Conservation (phyloP, 2,797 vertebrate species). For the Hafferia zeledoni region DNA sequence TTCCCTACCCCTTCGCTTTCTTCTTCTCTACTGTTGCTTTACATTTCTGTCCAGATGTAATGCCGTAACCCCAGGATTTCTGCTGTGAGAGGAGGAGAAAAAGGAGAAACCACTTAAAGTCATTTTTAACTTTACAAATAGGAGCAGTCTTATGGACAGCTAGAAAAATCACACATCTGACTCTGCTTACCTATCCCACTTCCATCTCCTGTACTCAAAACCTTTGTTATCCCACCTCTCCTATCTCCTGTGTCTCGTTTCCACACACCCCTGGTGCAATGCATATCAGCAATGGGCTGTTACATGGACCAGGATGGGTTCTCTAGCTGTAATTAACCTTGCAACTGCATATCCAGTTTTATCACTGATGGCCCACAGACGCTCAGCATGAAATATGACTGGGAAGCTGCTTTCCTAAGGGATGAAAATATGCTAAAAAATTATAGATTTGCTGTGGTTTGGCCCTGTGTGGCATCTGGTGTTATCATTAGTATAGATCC, state of each 20-base stretch:
- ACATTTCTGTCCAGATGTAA: background rate
- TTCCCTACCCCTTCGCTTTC: background rate
- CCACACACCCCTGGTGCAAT: background rate
- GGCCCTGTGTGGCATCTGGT: background rate
- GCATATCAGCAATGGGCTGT: background rate
- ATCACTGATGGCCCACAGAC: background rate
- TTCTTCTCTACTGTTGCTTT: background rate
- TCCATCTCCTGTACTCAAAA: background rate
- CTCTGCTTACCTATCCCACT: background rate
- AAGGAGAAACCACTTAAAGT: background rate
- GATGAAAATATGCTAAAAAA: background rate
- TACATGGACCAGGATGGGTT: background rate
- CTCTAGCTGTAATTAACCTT: background rate
- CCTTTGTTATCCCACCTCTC: background rate
- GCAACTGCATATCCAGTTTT: background rate
- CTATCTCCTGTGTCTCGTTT: background rate
- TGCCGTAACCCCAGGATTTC: background rate
- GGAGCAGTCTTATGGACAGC: background rate
- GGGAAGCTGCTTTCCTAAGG: conserved; percentile 2
- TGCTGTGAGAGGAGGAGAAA: background rate
- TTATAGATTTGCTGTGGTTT: background rate
- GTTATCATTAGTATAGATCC: background rate
- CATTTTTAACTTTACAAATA: background rate
- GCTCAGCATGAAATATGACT: background rate
- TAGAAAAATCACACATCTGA: background rate